Evolutionary conservation across 2,888 invertebrate species (phyloP).

Genomic region (Coecobrya sp.): DNA sequence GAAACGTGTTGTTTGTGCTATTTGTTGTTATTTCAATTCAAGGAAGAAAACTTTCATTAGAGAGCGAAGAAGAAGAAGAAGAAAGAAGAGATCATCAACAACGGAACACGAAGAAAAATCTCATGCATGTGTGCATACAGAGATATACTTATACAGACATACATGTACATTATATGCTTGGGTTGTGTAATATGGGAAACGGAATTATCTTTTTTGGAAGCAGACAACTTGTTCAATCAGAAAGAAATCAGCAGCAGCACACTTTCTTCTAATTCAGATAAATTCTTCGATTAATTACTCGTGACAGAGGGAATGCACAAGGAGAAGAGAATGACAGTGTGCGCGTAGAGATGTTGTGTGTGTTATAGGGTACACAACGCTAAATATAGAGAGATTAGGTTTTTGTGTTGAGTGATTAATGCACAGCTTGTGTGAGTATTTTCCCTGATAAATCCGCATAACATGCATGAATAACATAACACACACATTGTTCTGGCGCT

Average conservation of each 20-base stretch:
- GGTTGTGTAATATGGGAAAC: background rate
- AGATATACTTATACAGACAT: background rate
- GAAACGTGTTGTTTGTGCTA: slow-evolving; percentile 70
- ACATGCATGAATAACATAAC: slow-evolving; percentile 33
- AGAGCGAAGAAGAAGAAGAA: background rate
- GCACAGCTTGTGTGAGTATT: slow-evolving; percentile 46
- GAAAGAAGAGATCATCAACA: slow-evolving; percentile 40
- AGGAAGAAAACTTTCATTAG: slow-evolving; percentile 57
- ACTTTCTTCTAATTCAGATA: slow-evolving; percentile 70
- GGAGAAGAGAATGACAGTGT: slow-evolving; percentile 10
- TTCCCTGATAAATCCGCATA: slow-evolving; percentile 45
- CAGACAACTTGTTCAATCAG: slow-evolving; percentile 70
- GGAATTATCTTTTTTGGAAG: slow-evolving; percentile 19
- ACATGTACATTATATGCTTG: background rate
- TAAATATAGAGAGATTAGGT: slow-evolving; percentile 23
- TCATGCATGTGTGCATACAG: background rate
- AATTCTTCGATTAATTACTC: slow-evolving; percentile 74
- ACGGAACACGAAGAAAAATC: background rate
- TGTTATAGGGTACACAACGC: background rate
- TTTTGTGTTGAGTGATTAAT: slow-evolving; percentile 70
- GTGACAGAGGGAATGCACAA: slow-evolving; percentile 66
- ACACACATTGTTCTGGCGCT: background rate
- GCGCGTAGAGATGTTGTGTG: background rate
- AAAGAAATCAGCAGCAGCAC: slow-evolving; percentile 73
- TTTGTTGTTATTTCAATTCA: slow-evolving; percentile 43